A percentile compares a stretch with the other conserved stretches of the same genome.
phyloP scores from a whole-genome alignment of 2,113 vertebrate species.

The Bubo blakistoni region DNA sequence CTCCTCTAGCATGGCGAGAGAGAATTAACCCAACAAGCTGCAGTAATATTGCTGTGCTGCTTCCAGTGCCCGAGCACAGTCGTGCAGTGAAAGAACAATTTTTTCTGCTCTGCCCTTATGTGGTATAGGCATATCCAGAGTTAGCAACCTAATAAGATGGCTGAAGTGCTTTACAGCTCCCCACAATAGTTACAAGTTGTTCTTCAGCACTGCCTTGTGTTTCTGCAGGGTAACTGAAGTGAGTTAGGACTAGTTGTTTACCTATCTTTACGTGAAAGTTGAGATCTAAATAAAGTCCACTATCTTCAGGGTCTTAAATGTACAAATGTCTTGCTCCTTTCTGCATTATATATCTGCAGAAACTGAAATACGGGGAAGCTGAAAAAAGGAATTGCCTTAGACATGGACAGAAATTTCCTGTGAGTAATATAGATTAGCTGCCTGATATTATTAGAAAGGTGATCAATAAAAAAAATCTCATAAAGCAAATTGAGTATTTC shows the following conservation, averaged over 20 bases:
- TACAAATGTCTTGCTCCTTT: neutral
- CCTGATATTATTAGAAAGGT: neutral
- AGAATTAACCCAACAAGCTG: neutral
- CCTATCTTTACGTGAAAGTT: neutral
- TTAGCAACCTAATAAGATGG: fast-evolving
- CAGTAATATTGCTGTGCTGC: neutral
- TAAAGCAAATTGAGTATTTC: neutral
- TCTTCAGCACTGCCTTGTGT: neutral
- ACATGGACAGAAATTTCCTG: neutral
- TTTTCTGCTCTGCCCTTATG: neutral
- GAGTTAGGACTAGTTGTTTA: too few relatives aligned
- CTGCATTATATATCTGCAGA: neutral
- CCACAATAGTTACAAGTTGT: fast-evolving
- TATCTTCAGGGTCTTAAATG: neutral
- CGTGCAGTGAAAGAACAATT: fast-evolving
- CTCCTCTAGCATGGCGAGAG: neutral
- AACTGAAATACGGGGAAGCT: neutral
- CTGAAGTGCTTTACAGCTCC: too few relatives aligned
- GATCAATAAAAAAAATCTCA: neutral
- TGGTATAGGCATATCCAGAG: too few relatives aligned
- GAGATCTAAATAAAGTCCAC: neutral
- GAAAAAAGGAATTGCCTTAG: neutral
- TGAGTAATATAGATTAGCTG: neutral
- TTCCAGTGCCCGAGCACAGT: neutral
- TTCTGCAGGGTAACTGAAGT: neutral